A percentile compares a stretch with the other conserved stretches of the same genome.
These are phyloP conservation scores for Anser cygnoides DNA, from an alignment of 2,113 vertebrate genomes.

Conservation along the genomic window DNA sequence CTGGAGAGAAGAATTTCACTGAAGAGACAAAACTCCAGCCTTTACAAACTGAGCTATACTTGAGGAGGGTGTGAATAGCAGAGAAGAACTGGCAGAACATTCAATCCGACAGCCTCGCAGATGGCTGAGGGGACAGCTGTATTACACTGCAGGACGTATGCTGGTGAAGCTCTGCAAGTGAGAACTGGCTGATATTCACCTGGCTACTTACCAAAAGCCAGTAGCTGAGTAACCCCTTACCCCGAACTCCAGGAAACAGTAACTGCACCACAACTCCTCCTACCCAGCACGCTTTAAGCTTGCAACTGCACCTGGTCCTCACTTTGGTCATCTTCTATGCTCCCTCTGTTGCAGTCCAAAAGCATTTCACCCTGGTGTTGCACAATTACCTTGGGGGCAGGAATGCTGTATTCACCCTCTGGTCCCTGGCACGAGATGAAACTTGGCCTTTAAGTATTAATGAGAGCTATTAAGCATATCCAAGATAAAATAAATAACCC, in stretches of 20 bases:
- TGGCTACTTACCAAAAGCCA: neutral
- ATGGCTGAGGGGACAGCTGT: neutral
- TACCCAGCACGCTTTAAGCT: neutral
- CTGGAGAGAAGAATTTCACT: neutral
- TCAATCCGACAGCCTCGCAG: neutral
- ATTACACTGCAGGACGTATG: rapidly evolving
- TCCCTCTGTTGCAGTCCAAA: neutral
- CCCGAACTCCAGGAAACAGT: neutral
- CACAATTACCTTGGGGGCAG: neutral
- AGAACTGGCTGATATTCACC: neutral
- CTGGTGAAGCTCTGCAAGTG: neutral
- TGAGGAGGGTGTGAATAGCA: neutral
- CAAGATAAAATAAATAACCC: neutral
- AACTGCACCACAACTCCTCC: neutral
- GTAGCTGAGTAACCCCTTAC: neutral
- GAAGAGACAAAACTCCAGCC: neutral
- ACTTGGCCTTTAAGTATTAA: neutral
- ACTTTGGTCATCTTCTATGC: neutral
- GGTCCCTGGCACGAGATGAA: neutral
- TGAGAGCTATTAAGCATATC: neutral
- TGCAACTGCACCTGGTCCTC: neutral
- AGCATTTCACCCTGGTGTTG: neutral
- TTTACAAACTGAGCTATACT: neutral
- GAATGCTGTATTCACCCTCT: neutral
- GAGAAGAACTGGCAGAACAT: neutral